Percentiles rank a stretch among this genome's conserved stretches.
Conservation (phyloP, 2,797 vertebrate species). For the Enteromius argenteus region DNA sequence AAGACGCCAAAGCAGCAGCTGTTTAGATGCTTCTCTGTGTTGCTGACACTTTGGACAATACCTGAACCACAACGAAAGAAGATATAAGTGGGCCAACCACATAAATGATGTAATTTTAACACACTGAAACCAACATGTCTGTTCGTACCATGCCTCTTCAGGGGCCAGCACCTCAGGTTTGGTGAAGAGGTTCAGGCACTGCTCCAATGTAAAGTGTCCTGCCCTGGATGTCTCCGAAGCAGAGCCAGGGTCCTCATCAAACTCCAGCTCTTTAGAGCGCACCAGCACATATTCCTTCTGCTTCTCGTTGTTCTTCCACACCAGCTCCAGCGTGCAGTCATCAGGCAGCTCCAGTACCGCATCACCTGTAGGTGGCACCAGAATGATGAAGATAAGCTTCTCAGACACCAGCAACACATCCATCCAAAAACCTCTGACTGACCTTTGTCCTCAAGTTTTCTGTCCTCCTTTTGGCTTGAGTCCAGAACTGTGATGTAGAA, state of each 20-base stretch:
- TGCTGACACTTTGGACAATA: constrained; percentile 99
- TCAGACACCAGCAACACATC: neutral
- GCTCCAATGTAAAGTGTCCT: constrained; percentile 97
- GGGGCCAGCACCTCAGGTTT: constrained; percentile 97
- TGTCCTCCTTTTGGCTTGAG: constrained; percentile 87
- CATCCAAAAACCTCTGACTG: constrained; percentile 16
- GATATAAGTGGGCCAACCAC: neutral
- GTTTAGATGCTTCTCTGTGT: constrained; percentile 96
- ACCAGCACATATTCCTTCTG: constrained; percentile 95
- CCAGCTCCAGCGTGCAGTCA: constrained; percentile 88
- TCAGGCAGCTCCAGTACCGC: constrained; percentile 84
- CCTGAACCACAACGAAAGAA: constrained; percentile 72
- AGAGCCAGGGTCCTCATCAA: constrained; percentile 91
- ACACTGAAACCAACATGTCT: neutral
- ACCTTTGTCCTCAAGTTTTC: constrained; percentile 95
- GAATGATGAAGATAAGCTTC: neutral
- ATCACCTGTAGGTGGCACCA: constrained; percentile 80
- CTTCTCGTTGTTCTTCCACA: constrained; percentile 98
- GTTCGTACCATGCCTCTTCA: constrained; percentile 94
- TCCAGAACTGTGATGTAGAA: constrained; percentile 93
- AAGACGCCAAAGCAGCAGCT: constrained; percentile 94
- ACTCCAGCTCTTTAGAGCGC: constrained; percentile 95
- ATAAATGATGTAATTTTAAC: neutral
- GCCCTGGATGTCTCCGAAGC: constrained; percentile 92
- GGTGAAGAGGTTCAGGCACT: constrained; percentile 98